Percentiles rank a stretch among this genome's conserved stretches.
Conservation (phyloP, 2,888 invertebrate species). For the Agonopterix subpropinquella region DNA sequence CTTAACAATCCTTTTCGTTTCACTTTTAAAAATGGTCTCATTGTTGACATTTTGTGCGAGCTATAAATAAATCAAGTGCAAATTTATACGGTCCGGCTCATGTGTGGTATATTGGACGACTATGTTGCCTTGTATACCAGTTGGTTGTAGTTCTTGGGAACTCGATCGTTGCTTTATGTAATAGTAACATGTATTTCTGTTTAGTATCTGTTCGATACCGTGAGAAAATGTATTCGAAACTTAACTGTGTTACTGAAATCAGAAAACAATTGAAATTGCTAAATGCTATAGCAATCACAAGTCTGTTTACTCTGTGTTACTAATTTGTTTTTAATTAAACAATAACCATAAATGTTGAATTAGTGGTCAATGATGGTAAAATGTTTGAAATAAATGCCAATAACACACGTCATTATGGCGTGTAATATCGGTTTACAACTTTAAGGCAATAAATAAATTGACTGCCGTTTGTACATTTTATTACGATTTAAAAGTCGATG, state of each 20-base stretch:
- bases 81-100: conserved; percentile 58
- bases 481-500: conserved; percentile 74
- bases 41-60: conserved; percentile 66
- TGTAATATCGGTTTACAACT: conserved; percentile 74
- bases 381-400: conserved; percentile 68
- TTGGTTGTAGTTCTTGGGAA: conserved; percentile 1
- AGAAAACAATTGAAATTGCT: no score
- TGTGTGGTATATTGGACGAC: conserved; percentile 38
- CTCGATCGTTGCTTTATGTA: neutral
- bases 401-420: conserved; percentile 71
- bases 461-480: conserved; percentile 73
- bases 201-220: conserved; percentile 11
- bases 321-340: conserved; percentile 61
- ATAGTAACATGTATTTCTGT: no score
- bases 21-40: conserved; percentile 62
- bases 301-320: conserved; percentile 10
- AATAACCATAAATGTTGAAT: conserved; percentile 61
- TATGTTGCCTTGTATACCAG: conserved; percentile 43
- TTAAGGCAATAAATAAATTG: conserved; percentile 72
- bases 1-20: conserved; percentile 62
- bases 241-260: neutral
- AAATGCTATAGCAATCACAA: no score
- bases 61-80: conserved; percentile 70
- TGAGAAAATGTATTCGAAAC: conserved; percentile 24
- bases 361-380: conserved; percentile 63